Percentiles rank a stretch among this genome's conserved stretches.
Conservation (phyloP, 2,113 vertebrate genomes). For the Periophthalmus modestus region DNA sequence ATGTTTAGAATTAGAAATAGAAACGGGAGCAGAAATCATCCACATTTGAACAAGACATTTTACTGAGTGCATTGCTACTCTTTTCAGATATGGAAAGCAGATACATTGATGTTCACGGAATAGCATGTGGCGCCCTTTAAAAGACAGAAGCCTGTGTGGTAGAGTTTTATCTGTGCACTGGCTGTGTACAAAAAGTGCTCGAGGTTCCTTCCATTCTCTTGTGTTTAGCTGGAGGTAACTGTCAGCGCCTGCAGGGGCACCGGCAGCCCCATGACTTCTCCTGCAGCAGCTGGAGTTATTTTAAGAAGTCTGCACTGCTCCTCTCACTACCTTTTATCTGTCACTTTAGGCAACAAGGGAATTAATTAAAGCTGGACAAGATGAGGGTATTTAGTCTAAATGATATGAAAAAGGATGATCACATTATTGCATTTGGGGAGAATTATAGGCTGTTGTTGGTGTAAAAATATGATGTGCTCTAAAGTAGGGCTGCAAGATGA, state of each 20-base stretch:
- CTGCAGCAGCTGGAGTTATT: slow-evolving; percentile 47
- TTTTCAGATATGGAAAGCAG: neutral
- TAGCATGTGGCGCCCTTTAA: neutral
- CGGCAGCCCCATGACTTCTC: slow-evolving; percentile 46
- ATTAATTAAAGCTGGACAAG: neutral
- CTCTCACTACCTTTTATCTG: neutral
- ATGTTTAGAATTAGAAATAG: no score
- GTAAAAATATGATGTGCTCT: no score
- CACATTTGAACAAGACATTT: no score
- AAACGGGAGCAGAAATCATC: no score
- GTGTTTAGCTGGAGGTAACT: slow-evolving; percentile 62
- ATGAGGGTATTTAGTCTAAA: slow-evolving; percentile 9
- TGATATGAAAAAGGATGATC: neutral
- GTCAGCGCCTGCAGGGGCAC: slow-evolving; percentile 62
- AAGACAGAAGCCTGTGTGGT: slow-evolving; percentile 12
- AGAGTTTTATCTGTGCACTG: slow-evolving; percentile 15
- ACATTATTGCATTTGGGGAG: no score
- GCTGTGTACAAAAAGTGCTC: slow-evolving; percentile 29
- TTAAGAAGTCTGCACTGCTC: slow-evolving; percentile 39
- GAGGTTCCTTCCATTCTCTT: slow-evolving; percentile 46
- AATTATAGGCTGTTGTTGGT: no score
- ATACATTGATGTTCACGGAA: neutral
- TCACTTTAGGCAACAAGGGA: slow-evolving; percentile 13
- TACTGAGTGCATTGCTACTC: neutral
- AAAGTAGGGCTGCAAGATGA: no score